Percentiles rank a stretch among this genome's conserved stretches.
Evolutionary conservation across 2,888 invertebrate genomes (phyloP).

Genomic region (Syrista parreyssii): DNA sequence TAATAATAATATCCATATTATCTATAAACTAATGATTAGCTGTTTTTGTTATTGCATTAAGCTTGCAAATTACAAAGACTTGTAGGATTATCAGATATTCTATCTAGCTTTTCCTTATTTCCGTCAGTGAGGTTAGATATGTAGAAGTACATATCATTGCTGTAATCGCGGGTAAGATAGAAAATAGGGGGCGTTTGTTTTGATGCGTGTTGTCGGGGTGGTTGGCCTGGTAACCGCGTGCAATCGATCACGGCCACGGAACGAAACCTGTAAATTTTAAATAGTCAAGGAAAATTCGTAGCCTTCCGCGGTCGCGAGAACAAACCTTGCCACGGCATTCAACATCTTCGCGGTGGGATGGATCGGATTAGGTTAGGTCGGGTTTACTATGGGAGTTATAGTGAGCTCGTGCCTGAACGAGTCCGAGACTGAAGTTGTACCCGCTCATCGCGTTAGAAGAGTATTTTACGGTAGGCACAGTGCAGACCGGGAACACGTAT

Average conservation of each 20-base stretch:
- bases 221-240: constrained; percentile 64
- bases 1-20: background rate
- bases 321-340: background rate
- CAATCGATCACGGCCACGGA: constrained; percentile 55
- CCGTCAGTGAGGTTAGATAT: background rate
- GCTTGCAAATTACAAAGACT: background rate
- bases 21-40: background rate
- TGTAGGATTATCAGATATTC: background rate
- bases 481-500: background rate
- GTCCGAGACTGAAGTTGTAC: constrained; percentile 60
- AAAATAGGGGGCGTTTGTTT: constrained; percentile 47
- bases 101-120: background rate
- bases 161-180: background rate
- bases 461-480: constrained; percentile 58
- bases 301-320: background rate
- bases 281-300: constrained; percentile 11
- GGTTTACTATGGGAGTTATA: constrained; percentile 63
- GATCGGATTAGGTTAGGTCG: constrained; percentile 45
- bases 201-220: constrained; percentile 60
- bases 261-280: constrained; percentile 38
- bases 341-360: constrained; percentile 37
- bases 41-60: background rate
- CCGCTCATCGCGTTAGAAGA: constrained; percentile 57
- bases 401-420: constrained; percentile 63
- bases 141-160: background rate